Conservation (phyloP, 2,797 vertebrate species). For the Tadarida brasiliensis region DNA sequence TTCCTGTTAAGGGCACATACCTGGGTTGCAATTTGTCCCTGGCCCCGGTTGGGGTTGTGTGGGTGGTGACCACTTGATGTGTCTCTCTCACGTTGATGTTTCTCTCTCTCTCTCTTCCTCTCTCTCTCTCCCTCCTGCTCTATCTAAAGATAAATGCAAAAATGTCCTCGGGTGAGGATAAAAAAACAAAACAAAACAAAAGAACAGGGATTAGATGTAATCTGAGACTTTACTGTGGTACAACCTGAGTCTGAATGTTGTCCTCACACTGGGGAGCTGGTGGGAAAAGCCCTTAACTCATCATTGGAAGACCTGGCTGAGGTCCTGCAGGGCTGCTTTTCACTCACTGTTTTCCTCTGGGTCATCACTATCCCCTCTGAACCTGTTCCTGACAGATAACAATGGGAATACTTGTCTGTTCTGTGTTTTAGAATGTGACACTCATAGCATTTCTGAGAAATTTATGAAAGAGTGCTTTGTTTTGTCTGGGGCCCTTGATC, state of each 20-base stretch:
- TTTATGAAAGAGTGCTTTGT: slow-evolving; percentile 29
- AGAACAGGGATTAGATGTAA: slow-evolving; percentile 5
- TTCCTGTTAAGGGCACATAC: too few species aligned
- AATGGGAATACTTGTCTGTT: background rate
- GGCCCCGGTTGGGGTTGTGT: too few species aligned
- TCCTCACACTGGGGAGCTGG: background rate
- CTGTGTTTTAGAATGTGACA: background rate
- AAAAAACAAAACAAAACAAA: too few species aligned
- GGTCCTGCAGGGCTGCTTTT: background rate
- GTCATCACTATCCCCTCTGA: background rate
- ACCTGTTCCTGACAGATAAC: background rate
- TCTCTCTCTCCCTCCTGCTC: too few species aligned
- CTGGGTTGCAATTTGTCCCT: too few species aligned
- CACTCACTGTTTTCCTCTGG: background rate
- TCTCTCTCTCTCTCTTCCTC: too few species aligned
- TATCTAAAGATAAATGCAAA: too few species aligned
- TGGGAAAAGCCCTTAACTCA: background rate
- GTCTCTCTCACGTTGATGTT: too few species aligned
- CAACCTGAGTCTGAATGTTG: background rate
- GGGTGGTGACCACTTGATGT: too few species aligned
- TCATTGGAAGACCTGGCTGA: background rate
- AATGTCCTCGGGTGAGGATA: too few species aligned
- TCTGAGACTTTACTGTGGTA: background rate
- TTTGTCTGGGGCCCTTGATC: slow-evolving; percentile 18
- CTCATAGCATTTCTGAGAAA: slow-evolving; percentile 5